Conservation (phyloP, 1,140 invertebrate species). For the Zaprionus davidi region DNA sequence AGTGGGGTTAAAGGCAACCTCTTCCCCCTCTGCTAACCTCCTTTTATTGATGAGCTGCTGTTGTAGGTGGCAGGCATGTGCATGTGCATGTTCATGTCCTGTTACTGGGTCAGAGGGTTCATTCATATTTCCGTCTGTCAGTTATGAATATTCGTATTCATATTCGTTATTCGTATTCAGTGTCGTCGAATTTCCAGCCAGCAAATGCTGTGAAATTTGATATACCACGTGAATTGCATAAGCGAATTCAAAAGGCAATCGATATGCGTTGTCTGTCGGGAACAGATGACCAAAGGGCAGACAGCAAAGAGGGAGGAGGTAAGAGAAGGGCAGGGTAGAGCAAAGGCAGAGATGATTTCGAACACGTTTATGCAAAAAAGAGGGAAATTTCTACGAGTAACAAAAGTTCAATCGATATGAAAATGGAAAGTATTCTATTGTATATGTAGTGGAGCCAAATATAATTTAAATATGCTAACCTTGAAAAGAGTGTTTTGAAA, state of each 20-base stretch:
- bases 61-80: neutral
- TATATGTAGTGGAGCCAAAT: neutral
- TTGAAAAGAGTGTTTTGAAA: no score
- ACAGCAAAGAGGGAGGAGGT: neutral
- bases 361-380: neutral
- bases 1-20: slow-evolving; percentile 54
- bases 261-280: slow-evolving; percentile 23
- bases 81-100: neutral
- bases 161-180: slow-evolving; percentile 32
- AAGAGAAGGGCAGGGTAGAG: neutral
- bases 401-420: neutral
- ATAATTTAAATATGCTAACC: no score
- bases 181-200: slow-evolving; percentile 66
- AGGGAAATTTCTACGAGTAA: neutral
- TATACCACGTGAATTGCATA: slow-evolving; percentile 56
- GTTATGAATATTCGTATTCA: slow-evolving; percentile 46
- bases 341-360: neutral
- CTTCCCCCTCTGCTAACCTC: slow-evolving; percentile 11
- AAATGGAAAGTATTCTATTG: neutral
- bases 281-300: slow-evolving; percentile 7
- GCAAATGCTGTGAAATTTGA: slow-evolving; percentile 75
- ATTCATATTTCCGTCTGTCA: slow-evolving; percentile 40
- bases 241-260: slow-evolving; percentile 20
- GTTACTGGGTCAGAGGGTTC: neutral
- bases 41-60: slow-evolving; percentile 2